Evolutionary conservation across 2,888 invertebrate genomes (phyloP).

Genomic region (Lathronympha strigana): DNA sequence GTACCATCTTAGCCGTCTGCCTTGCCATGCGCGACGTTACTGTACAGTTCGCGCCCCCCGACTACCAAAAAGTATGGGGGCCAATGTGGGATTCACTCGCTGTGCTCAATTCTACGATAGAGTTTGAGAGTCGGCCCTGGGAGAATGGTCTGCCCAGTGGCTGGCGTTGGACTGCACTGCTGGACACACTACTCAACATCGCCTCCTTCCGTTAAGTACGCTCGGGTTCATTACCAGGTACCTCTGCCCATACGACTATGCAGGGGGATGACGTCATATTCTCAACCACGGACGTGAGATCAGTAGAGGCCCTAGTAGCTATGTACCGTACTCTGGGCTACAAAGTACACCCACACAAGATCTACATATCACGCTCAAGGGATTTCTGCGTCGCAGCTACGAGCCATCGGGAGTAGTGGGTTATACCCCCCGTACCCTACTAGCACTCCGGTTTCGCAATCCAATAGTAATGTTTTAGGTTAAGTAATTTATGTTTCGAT

Average conservation of each 20-base stretch:
- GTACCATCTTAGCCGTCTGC: background rate
- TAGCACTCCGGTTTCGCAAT: background rate
- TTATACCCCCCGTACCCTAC: background rate
- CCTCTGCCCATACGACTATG: background rate
- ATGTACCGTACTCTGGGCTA: background rate
- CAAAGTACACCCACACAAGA: slow-evolving; percentile 1
- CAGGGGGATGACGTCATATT: background rate
- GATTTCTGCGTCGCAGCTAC: background rate
- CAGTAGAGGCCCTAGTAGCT: background rate
- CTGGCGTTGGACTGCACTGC: background rate
- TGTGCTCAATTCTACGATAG: background rate
- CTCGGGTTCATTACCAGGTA: background rate
- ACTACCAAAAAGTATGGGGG: background rate
- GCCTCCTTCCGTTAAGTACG: background rate
- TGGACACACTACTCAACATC: background rate
- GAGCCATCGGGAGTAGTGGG: background rate
- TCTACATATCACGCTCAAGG: background rate
- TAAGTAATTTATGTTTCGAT: too few relatives aligned
- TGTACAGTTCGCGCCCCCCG: background rate
- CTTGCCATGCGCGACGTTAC: background rate
- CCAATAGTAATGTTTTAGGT: too few relatives aligned
- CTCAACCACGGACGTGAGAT: background rate
- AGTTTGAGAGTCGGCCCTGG: background rate
- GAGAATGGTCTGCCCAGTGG: background rate
- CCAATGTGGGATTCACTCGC: background rate